Conservation (phyloP, 2,888 invertebrate species). For the Oasisia sp. region DNA sequence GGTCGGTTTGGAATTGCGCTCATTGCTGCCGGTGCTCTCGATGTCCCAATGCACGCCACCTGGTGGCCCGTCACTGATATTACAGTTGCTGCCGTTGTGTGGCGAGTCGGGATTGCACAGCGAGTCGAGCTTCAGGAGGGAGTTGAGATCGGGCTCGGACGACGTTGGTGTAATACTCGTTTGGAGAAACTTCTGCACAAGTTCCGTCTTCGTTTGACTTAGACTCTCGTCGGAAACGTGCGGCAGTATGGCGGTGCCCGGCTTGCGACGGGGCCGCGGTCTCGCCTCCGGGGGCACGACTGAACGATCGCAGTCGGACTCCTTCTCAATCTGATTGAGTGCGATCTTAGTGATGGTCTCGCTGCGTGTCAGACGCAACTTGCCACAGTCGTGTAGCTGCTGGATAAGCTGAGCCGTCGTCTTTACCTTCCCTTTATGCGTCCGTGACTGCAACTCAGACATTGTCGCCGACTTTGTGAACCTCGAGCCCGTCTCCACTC, state of each 20-base stretch:
- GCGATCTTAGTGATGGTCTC: conserved; percentile 57
- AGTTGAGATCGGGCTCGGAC: conserved; percentile 26
- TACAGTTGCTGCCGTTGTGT: conserved; percentile 3
- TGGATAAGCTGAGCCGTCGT: conserved; percentile 85
- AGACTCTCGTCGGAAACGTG: conserved; percentile 49
- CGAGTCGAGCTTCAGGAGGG: background rate
- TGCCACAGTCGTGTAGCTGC: conserved; percentile 73
- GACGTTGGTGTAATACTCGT: conserved; percentile 35
- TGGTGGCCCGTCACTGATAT: background rate
- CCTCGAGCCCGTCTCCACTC: background rate
- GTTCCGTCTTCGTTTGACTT: conserved; percentile 63
- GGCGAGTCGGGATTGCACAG: conserved; percentile 21
- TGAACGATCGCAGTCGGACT: conserved; percentile 49
- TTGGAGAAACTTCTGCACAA: conserved; percentile 65
- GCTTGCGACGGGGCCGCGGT: conserved; percentile 55
- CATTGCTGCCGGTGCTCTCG: background rate
- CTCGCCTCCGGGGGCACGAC: conserved; percentile 58
- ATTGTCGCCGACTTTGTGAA: conserved; percentile 19
- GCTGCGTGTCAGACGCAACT: conserved; percentile 46
- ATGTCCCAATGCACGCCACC: background rate
- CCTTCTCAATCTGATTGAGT: conserved; percentile 59
- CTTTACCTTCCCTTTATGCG: conserved; percentile 71
- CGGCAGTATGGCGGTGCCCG: conserved; percentile 44
- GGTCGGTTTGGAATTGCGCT: background rate
- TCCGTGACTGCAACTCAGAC: conserved; percentile 40